Evolutionary conservation across 2,797 vertebrate genomes (phyloP).

Genomic region (Gallinago solitaria): DNA sequence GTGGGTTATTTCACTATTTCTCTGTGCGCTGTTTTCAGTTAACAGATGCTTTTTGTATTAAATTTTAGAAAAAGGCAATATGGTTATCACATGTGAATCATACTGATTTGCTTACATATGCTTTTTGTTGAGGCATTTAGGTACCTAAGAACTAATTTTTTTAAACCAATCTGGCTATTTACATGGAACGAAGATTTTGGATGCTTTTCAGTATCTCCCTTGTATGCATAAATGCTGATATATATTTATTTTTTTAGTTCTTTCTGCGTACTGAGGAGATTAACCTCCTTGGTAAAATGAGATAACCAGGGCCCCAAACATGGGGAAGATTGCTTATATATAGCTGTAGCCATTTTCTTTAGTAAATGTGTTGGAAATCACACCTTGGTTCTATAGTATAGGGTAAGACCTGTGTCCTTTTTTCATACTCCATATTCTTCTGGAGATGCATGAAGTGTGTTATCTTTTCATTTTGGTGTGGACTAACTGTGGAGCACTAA

Average conservation of each 20-base stretch:
- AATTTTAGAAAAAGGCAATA: background rate
- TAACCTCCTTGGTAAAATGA: background rate
- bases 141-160: accelerated
- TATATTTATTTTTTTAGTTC: too few relatives aligned
- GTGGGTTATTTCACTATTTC: background rate
- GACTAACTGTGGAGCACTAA: background rate
- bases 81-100: accelerated
- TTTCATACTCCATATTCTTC: accelerated
- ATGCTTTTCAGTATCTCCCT: background rate
- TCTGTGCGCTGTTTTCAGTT: background rate
- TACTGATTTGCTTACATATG: background rate
- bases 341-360: background rate
- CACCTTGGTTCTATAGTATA: background rate
- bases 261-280: background rate
- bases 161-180: background rate
- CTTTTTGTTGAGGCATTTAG: background rate
- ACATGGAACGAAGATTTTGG: background rate
- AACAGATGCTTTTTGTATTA: background rate
- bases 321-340: background rate
- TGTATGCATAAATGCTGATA: background rate
- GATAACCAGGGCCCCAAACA: background rate
- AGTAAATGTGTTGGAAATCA: background rate
- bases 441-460: accelerated
- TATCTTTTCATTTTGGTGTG: background rate
- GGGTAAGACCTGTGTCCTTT: background rate